Percentiles rank a stretch among this genome's conserved stretches.
phyloP scores from a whole-genome alignment of 2,113 vertebrate genomes.

The Carettochelys insculpta region DNA sequence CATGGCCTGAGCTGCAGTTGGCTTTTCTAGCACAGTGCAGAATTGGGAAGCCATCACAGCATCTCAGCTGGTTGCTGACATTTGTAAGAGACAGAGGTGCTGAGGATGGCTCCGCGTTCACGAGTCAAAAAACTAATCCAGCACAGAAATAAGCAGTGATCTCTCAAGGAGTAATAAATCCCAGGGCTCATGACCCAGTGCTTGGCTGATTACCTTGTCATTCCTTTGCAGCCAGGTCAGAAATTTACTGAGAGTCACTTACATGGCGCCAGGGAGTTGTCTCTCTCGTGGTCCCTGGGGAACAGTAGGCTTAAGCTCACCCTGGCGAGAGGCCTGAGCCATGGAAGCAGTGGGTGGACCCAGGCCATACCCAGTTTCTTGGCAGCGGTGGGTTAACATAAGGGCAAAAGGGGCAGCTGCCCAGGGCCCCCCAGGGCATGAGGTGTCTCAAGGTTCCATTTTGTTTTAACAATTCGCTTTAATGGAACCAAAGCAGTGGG shows the following conservation, averaged over 20 bases:
- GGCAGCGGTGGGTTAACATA: too few relatives aligned
- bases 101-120: not conserved
- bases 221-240: not conserved
- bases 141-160: not conserved
- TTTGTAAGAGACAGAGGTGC: not conserved
- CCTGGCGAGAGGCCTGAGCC: too few relatives aligned
- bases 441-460: too few relatives aligned
- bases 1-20: not conserved
- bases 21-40: not conserved
- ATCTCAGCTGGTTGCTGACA: not conserved
- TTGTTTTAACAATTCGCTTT: too few relatives aligned
- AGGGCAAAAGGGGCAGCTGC: too few relatives aligned
- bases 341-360: not conserved
- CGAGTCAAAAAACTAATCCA: not conserved
- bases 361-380: not conserved
- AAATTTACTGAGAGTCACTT: not conserved
- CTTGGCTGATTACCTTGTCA: not conserved
- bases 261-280: not conserved
- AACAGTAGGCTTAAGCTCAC: not conserved
- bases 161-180: not conserved
- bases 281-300: not conserved
- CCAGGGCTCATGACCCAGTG: not conserved
- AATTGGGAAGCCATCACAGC: not conserved
- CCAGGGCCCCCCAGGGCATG: too few relatives aligned
- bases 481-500: too few relatives aligned